Evolutionary conservation across 2,888 invertebrate species (phyloP).

Genomic region (Megamerina dolium): DNA sequence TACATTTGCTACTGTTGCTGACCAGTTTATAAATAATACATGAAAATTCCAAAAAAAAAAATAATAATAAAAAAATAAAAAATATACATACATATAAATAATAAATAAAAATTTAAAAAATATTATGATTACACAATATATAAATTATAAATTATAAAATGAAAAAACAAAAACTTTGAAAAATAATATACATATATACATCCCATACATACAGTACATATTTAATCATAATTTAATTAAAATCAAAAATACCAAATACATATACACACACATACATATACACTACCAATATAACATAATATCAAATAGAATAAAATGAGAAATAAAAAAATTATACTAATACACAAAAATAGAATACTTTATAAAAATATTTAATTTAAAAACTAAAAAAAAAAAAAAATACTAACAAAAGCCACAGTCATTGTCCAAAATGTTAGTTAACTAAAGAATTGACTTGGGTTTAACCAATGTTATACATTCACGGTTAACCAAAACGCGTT

Average conservation of each 20-base stretch:
- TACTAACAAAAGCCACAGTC: conserved; percentile 8
- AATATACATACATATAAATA: conserved; percentile 19
- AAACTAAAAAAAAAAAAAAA: conserved; percentile 4
- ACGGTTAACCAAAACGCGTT: no score
- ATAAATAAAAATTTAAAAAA: conserved; percentile 18
- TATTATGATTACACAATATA: conserved; percentile 10
- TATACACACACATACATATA: conserved; percentile 3
- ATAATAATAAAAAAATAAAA: conserved; percentile 11
- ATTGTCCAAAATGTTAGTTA: no score
- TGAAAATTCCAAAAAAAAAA: conserved; percentile 14
- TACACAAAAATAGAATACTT: neutral
- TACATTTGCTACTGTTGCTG: conserved; percentile 50
- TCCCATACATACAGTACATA: neutral
- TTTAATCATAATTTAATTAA: conserved; percentile 9
- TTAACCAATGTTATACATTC: no score
- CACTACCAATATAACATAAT: neutral
- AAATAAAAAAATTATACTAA: conserved; percentile 3
- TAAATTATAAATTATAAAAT: conserved; percentile 32
- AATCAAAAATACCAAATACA: conserved; percentile 4
- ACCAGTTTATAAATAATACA: conserved; percentile 40
- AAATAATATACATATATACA: conserved; percentile 20
- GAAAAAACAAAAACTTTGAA: conserved; percentile 25
- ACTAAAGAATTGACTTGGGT: no score
- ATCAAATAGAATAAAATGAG: neutral
- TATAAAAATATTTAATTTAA: no score